phyloP scores from a whole-genome alignment of 2,797 vertebrate genomes.

The Gambusia yucatana region DNA sequence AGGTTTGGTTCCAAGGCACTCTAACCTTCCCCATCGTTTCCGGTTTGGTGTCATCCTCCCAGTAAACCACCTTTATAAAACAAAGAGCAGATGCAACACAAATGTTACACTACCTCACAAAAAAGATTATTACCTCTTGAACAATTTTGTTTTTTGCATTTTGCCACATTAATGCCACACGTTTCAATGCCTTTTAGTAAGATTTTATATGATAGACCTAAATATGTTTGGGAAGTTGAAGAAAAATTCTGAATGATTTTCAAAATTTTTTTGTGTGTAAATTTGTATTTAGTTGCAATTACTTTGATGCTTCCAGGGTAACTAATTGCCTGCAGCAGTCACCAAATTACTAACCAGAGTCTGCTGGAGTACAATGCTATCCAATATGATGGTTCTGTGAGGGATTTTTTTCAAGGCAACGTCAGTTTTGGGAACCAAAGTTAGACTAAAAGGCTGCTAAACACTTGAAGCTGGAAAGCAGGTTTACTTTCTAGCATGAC shows the following conservation, averaged over 20 bases:
- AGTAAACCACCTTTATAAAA: constrained; percentile 88
- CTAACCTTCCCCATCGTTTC: constrained; percentile 89
- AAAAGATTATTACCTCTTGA: not conserved
- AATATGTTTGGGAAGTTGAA: not conserved
- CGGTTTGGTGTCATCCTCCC: constrained; percentile 91
- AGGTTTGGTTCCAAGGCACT: constrained; percentile 89
- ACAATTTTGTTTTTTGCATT: not conserved
- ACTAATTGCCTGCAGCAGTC: not conserved
- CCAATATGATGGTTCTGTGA: not conserved
- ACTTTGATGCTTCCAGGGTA: not conserved
- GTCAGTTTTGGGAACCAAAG: not conserved
- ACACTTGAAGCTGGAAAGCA: not conserved
- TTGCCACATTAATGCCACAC: not conserved
- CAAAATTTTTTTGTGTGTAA: not conserved
- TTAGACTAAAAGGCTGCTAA: not conserved
- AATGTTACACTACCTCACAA: not conserved
- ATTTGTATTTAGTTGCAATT: not conserved
- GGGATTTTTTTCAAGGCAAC: not conserved
- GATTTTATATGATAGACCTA: not conserved
- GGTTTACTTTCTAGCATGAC: not conserved
- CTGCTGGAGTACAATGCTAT: not conserved
- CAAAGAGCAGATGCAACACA: constrained; percentile 10
- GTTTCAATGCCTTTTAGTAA: not conserved
- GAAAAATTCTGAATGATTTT: not conserved
- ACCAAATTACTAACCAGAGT: no score